phyloP scores from a whole-genome alignment of 2,113 vertebrate species.

The Tragelaphus strepsiceros region DNA sequence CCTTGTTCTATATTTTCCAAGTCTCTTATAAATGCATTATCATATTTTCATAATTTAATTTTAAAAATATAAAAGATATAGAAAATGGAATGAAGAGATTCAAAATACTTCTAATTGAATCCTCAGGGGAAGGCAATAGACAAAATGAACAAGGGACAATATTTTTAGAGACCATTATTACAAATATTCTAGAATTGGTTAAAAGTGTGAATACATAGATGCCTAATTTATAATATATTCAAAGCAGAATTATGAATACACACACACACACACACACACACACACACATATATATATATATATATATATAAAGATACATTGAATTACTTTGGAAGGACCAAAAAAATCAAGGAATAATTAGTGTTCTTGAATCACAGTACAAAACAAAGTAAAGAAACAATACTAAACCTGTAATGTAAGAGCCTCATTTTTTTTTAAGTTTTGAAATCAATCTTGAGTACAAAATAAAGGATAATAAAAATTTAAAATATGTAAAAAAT shows the following conservation, averaged over 20 bases:
- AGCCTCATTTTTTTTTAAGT: not conserved
- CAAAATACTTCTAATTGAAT: not conserved
- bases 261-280: no score
- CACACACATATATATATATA: no score
- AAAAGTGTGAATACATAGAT: no score
- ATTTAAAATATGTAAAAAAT: not conserved
- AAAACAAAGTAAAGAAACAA: not conserved
- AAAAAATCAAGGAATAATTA: not conserved
- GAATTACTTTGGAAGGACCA: not conserved
- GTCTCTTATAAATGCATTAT: not conserved
- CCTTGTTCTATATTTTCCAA: not conserved
- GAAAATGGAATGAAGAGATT: not conserved
- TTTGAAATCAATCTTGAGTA: not conserved
- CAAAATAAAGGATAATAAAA: not conserved
- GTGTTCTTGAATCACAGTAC: no score
- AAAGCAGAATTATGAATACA: no score
- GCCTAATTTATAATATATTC: no score
- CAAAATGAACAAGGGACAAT: not conserved
- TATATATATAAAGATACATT: not conserved
- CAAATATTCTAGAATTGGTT: no score
- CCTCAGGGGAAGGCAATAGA: not conserved
- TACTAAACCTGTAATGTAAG: not conserved
- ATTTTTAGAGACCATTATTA: not conserved
- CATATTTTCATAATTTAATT: not conserved
- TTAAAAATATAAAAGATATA: not conserved